Conservation (phyloP, 92 coral and sea anemone genomes). For the Umimayanthus chanpuru region DNA sequence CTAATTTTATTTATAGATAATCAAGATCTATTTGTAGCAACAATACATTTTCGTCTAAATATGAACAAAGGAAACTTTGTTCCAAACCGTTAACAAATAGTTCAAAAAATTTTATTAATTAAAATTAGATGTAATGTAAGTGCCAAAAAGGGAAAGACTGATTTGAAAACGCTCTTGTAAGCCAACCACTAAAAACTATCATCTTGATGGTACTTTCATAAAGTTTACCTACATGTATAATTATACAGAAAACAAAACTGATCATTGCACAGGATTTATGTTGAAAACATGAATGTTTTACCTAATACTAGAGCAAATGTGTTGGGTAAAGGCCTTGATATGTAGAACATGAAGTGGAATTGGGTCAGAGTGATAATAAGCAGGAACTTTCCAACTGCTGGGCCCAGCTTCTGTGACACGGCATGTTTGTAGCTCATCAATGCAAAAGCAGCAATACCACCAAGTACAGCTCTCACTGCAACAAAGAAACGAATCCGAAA, state of each 20-base stretch:
- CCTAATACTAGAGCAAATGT: conserved; percentile 94
- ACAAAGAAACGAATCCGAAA: background rate
- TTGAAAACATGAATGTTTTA: conserved; percentile 17
- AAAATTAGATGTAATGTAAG: background rate
- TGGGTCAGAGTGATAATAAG: conserved; percentile 73
- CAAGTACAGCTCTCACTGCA: conserved; percentile 85
- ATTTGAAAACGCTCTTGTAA: background rate
- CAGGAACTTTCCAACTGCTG: conserved; percentile 71
- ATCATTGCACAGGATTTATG: background rate
- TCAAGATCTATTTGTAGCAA: too few relatives aligned
- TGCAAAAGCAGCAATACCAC: conserved; percentile 59
- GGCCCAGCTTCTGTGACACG: conserved; percentile 85
- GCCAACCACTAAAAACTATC: background rate
- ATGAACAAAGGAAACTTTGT: background rate
- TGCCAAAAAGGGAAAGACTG: background rate
- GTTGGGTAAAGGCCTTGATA: conserved; percentile 94
- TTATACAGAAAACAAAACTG: background rate
- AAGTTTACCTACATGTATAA: too few relatives aligned
- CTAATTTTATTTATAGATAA: too few relatives aligned
- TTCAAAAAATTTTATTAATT: too few relatives aligned
- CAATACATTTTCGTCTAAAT: background rate
- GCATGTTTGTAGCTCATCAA: conserved; percentile 70
- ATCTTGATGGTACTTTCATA: too few relatives aligned
- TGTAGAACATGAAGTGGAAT: conserved; percentile 89
- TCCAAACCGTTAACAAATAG: background rate